These are phyloP conservation scores for Leptoclinus maculatus DNA, from an alignment of 2,797 vertebrate genomes.

Conservation along the genomic window DNA sequence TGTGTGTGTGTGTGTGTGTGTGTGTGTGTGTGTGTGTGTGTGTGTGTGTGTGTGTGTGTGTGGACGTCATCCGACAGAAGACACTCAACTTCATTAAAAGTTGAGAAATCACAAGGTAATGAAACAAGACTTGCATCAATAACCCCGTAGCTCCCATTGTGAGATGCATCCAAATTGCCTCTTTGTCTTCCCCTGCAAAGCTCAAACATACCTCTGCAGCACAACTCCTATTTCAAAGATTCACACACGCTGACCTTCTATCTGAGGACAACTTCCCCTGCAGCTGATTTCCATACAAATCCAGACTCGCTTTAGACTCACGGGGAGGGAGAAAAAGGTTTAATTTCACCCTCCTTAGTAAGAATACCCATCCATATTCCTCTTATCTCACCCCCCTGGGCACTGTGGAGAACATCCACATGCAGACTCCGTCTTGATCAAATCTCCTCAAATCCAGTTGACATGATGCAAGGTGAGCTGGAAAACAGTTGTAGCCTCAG, in stretches of 20 bases:
- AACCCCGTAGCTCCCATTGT: not conserved
- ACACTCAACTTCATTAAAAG: constrained; percentile 7
- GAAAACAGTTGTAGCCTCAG: constrained; percentile 58
- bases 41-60: not conserved
- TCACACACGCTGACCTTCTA: constrained; percentile 27
- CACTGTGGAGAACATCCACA: constrained; percentile 19
- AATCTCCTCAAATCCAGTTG: constrained; percentile 48
- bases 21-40: not conserved
- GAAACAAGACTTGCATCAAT: constrained; percentile 20
- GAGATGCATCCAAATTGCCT: not conserved
- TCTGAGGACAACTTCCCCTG: constrained; percentile 41
- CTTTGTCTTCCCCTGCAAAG: not conserved
- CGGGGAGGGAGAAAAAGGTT: constrained; percentile 31
- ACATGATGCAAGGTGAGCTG: constrained; percentile 59
- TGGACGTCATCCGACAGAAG: not conserved
- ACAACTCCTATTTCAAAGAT: constrained; percentile 16
- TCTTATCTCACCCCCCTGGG: constrained; percentile 37
- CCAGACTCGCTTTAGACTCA: constrained; percentile 21
- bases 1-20: not conserved
- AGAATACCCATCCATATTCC: constrained; percentile 45
- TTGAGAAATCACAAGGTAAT: constrained; percentile 19
- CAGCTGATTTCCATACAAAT: constrained; percentile 60
- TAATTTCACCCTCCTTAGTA: constrained; percentile 48
- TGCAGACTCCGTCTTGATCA: constrained; percentile 22
- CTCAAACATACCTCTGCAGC: not conserved